These are phyloP conservation scores for Encarsia formosa DNA, from an alignment of 2,888 invertebrate species.

Conservation along the genomic window DNA sequence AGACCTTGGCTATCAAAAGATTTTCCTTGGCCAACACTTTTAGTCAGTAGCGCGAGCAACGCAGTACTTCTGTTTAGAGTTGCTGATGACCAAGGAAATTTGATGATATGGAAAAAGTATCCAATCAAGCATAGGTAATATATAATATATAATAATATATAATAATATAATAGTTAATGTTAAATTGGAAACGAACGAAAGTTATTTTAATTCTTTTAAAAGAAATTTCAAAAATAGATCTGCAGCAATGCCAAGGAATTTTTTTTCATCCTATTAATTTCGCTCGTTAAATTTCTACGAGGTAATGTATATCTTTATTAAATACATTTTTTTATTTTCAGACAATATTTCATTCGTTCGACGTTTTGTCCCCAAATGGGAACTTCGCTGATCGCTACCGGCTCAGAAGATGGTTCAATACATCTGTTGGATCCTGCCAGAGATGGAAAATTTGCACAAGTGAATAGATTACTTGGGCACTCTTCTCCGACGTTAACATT, in stretches of 20 bases:
- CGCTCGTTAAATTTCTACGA: not conserved
- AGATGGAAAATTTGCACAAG: constrained; percentile 52
- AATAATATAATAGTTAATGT: too few relatives aligned
- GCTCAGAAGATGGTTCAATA: constrained; percentile 47
- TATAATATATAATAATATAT: not conserved
- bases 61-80: constrained; percentile 65
- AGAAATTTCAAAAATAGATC: constrained; percentile 1
- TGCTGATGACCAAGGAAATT: constrained; percentile 55
- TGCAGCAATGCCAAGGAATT: too few relatives aligned
- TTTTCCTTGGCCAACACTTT: constrained; percentile 66
- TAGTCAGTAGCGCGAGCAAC: constrained; percentile 75
- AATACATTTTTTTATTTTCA: constrained; percentile 28
- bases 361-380: constrained; percentile 71
- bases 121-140: constrained; percentile 54
- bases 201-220: not conserved
- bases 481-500: constrained; percentile 79
- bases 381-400: constrained; percentile 46
- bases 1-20: constrained; percentile 80
- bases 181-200: too few relatives aligned
- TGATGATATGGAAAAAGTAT: constrained; percentile 57
- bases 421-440: constrained; percentile 47
- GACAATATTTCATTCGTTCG: constrained; percentile 59
- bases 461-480: constrained; percentile 69
- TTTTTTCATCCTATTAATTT: too few relatives aligned
- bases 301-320: not conserved